Evolutionary conservation across 1,140 invertebrate genomes (phyloP).

Genomic region (Leguminivora glycinivorella): DNA sequence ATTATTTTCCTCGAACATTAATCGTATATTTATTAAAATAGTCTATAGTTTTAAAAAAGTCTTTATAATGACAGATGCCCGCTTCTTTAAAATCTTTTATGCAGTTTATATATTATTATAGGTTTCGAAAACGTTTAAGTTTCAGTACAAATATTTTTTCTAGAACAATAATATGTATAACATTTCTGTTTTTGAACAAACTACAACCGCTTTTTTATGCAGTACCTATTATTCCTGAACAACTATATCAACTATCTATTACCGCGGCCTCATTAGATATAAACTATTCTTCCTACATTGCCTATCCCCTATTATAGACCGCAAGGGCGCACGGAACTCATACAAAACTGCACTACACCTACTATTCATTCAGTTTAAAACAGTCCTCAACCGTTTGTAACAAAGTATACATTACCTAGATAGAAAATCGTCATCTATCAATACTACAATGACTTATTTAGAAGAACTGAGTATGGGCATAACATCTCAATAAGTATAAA

Average conservation of each 20-base stretch:
- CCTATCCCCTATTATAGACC: not conserved
- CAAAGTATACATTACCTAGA: not conserved
- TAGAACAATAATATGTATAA: not conserved
- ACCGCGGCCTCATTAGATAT: constrained; percentile 15
- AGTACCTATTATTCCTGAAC: not conserved
- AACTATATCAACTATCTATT: not conserved
- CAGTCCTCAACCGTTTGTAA: not conserved
- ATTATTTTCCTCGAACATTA: too few relatives aligned
- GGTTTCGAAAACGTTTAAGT: too few relatives aligned
- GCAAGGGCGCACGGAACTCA: not conserved
- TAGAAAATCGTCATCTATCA: not conserved
- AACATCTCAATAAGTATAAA: constrained; percentile 16
- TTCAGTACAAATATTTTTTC: not conserved
- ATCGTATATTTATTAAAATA: too few relatives aligned
- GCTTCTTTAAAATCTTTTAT: too few relatives aligned
- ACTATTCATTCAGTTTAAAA: not conserved
- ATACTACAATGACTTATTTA: constrained; percentile 4
- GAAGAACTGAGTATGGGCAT: constrained; percentile 8
- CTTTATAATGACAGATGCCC: too few relatives aligned
- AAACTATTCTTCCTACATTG: constrained; percentile 10
- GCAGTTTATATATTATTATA: too few relatives aligned
- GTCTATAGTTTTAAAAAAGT: too few relatives aligned
- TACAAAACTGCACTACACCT: not conserved
- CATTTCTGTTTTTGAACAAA: not conserved
- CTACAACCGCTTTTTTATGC: not conserved